Evolutionary conservation across 2,113 vertebrate species (phyloP).

Genomic region (Cranoglanis bouderius): DNA sequence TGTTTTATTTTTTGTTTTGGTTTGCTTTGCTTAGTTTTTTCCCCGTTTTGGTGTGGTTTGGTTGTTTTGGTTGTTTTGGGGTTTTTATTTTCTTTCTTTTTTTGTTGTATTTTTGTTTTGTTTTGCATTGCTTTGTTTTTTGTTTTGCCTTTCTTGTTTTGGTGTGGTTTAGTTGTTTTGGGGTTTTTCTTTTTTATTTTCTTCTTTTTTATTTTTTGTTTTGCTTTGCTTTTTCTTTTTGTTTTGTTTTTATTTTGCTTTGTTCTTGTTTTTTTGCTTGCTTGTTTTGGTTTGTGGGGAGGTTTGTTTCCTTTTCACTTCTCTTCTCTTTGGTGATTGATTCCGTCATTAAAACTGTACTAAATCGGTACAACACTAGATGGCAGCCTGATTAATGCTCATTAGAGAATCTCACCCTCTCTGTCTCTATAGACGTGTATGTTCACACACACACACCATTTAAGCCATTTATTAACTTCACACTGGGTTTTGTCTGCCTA

Average conservation of each 20-base stretch:
- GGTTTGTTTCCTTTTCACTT: background rate
- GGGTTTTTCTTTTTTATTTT: background rate
- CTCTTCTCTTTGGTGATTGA: background rate
- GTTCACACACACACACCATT: background rate
- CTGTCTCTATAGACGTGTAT: background rate
- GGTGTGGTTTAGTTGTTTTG: background rate
- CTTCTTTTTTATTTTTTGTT: background rate
- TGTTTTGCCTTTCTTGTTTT: background rate
- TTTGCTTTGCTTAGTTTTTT: background rate
- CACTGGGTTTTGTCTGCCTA: background rate
- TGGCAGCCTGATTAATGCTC: conserved; percentile 54
- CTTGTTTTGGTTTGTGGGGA: background rate
- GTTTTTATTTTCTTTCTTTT: background rate
- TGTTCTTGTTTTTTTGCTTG: background rate
- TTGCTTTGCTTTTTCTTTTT: background rate
- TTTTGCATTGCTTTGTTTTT: background rate
- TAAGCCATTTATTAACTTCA: background rate
- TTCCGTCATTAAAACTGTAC: conserved; percentile 28
- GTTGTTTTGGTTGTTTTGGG: background rate
- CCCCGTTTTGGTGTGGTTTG: background rate
- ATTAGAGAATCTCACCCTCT: conserved; percentile 14
- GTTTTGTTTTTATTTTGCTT: background rate
- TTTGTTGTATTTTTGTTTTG: background rate
- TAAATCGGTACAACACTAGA: conserved; percentile 54
- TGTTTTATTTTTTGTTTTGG: too few species aligned